A percentile compares a stretch with the other conserved stretches of the same genome.
These are phyloP conservation scores for Notolabrus celidotus DNA, from an alignment of 2,797 vertebrate species.

Conservation along the genomic window DNA sequence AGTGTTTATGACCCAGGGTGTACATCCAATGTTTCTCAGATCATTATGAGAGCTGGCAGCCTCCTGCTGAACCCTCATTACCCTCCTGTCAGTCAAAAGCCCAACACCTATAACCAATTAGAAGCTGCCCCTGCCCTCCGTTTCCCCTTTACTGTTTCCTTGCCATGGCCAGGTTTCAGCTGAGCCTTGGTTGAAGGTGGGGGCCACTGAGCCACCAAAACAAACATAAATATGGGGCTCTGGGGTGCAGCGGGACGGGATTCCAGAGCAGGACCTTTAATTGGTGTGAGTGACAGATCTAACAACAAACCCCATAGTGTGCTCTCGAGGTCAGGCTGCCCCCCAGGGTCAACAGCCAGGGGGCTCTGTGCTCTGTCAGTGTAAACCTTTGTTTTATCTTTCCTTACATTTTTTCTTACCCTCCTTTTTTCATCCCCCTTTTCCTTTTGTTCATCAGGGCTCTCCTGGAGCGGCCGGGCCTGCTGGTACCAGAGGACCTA, in stretches of 20 bases:
- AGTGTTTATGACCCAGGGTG: slow-evolving; percentile 13
- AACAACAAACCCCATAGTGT: slow-evolving; percentile 79
- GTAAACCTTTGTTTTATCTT: slow-evolving; percentile 73
- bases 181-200: slow-evolving; percentile 43
- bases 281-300: slow-evolving; percentile 81
- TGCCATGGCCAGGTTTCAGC: slow-evolving; percentile 41
- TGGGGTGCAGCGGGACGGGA: slow-evolving; percentile 66
- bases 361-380: slow-evolving; percentile 72
- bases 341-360: slow-evolving; percentile 65
- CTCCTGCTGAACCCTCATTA: slow-evolving; percentile 69
- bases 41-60: slow-evolving; percentile 65
- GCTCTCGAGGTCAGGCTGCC: slow-evolving; percentile 69
- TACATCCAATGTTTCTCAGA: slow-evolving; percentile 41
- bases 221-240: slow-evolving; percentile 79
- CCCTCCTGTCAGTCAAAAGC: slow-evolving; percentile 74
- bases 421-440: slow-evolving; percentile 21
- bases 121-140: slow-evolving; percentile 51
- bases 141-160: slow-evolving; percentile 43
- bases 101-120: slow-evolving; percentile 84
- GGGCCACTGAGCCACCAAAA: slow-evolving; percentile 77
- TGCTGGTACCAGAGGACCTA: slow-evolving; percentile 89
- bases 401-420: slow-evolving; percentile 20
- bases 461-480: slow-evolving; percentile 88
- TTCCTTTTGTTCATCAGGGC: slow-evolving; percentile 85
- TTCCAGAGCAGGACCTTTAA: slow-evolving; percentile 75